Evolutionary conservation across 53 echinoderm and acorn worm genomes (phyloP), one percentile per base, ranked within the genome.

Genomic region (Astropecten irregularis): DNA sequence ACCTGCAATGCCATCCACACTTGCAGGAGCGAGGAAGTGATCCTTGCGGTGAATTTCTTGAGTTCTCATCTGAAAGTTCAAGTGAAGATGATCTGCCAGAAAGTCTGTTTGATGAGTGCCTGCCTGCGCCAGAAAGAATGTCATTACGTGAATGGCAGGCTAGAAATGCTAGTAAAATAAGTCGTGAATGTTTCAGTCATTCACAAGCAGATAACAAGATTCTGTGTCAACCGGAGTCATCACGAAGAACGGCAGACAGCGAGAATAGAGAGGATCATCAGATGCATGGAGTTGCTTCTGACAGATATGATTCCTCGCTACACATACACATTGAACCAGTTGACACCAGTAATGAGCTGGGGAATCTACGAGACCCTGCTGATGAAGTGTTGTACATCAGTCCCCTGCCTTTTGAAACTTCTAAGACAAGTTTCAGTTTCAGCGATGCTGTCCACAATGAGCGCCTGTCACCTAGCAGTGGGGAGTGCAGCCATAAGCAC

Each of bases 311-410:
- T 0, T 33, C 50, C 46, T 27, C 25, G 3, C 35, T 49, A 8
- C n/a, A n/a, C n/a, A n/a, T n/a, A n/a, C n/a, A 71, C 32, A 50
- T 33, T n/a, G 57, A 57, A 74, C 26, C 37, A 28, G 16, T 36
- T 7, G 56, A 38, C 38, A 22, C 25, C 42, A 40, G 55, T 26
- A 55, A 55, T 11, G 73, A 73, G 3, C 73, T 73, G 32, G 26
- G 8, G 34, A 28, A 16, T 11, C 19, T 33, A 31, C 48, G 61
- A 48, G 79, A 79, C 61, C 30, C 46, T 30, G 79, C 18, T 34
- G 79, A 79, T 62, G 79, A 79, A 62, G 79, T 79, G 29, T 11
- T 62, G 6, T 79, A 62, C 48, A 79, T 79, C 34, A 79, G 79
- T 46, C 79, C 79, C 63, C 61, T 79, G 19, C 62, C 63, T 13